phyloP scores from a whole-genome alignment of 2,888 invertebrate genomes.

The Ctenicera cuprea region DNA sequence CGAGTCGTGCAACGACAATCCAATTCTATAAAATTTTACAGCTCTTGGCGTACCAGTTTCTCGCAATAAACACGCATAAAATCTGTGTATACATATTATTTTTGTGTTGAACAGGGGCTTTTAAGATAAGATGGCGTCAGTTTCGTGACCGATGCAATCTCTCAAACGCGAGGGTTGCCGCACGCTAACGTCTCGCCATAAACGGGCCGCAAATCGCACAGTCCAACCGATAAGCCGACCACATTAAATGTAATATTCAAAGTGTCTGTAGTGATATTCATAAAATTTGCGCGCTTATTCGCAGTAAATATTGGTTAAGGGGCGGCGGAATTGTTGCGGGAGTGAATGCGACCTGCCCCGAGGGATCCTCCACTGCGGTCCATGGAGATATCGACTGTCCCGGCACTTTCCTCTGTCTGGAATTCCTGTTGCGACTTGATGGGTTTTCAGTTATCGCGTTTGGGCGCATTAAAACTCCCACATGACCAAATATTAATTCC shows the following conservation, averaged over 20 bases:
- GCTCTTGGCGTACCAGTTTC: slow-evolving; percentile 27
- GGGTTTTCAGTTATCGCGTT: slow-evolving; percentile 45
- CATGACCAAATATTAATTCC: slow-evolving; percentile 25
- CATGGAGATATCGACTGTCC: slow-evolving; percentile 47
- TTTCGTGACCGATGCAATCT: slow-evolving; percentile 59
- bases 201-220: slow-evolving; percentile 55
- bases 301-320: slow-evolving; percentile 59
- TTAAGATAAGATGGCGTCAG: slow-evolving; percentile 59
- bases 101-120: slow-evolving; percentile 56
- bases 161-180: slow-evolving; percentile 50
- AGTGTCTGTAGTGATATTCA: slow-evolving; percentile 54
- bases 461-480: slow-evolving; percentile 39
- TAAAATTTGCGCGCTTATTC: slow-evolving; percentile 56
- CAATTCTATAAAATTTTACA: slow-evolving; percentile 40
- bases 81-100: slow-evolving; percentile 52
- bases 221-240: slow-evolving; percentile 55
- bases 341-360: slow-evolving; percentile 46
- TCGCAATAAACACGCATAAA: slow-evolving; percentile 42
- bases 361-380: slow-evolving; percentile 41
- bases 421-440: slow-evolving; percentile 47
- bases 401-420: slow-evolving; percentile 39
- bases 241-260: slow-evolving; percentile 58
- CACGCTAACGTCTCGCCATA: slow-evolving; percentile 48
- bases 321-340: slow-evolving; percentile 47
- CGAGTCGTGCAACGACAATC: slow-evolving; percentile 20